A percentile compares a stretch with the other conserved stretches of the same genome.
These are phyloP conservation scores for Proterorhinus semilunaris DNA, from an alignment of 2,113 vertebrate genomes.

Conservation along the genomic window DNA sequence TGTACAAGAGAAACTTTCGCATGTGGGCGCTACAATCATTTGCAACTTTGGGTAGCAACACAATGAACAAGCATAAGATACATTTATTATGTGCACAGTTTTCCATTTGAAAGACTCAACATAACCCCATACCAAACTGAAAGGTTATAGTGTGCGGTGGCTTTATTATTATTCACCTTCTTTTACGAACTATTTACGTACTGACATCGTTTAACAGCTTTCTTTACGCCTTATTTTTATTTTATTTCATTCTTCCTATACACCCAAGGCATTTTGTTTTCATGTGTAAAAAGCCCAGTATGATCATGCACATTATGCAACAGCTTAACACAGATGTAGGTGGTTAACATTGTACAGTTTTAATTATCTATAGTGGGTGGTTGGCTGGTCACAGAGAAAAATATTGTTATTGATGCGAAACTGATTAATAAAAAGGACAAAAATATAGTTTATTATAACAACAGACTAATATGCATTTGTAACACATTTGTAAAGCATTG, in stretches of 20 bases:
- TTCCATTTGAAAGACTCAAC: conserved; percentile 78
- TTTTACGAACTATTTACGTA: conserved; percentile 3
- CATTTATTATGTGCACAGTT: conserved; percentile 81
- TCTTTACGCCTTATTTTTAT: conserved; percentile 5
- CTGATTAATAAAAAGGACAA: conserved; percentile 33
- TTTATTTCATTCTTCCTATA: conserved; percentile 24
- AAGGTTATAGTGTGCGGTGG: conserved; percentile 50
- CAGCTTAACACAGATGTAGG: conserved; percentile 61
- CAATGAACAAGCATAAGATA: conserved; percentile 81
- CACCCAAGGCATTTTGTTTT: conserved; percentile 13
- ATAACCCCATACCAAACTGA: conserved; percentile 45
- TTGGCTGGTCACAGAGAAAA: conserved; percentile 28
- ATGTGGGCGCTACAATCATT: conserved; percentile 82
- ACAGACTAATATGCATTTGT: too few species aligned
- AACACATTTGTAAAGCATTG: too few species aligned
- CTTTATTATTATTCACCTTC: conserved; percentile 33
- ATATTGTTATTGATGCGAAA: conserved; percentile 16
- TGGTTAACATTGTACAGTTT: conserved; percentile 26
- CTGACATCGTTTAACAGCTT: conserved; percentile 10
- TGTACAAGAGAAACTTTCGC: conserved; percentile 85
- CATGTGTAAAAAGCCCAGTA: conserved; percentile 58
- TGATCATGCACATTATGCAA: conserved; percentile 87
- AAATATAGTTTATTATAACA: neutral
- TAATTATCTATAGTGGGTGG: conserved; percentile 36
- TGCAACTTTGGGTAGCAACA: conserved; percentile 75